Percentiles rank a stretch among this genome's conserved stretches.
Evolutionary conservation across 2,113 vertebrate species (phyloP).

Genomic region (Pedionomus torquatus): DNA sequence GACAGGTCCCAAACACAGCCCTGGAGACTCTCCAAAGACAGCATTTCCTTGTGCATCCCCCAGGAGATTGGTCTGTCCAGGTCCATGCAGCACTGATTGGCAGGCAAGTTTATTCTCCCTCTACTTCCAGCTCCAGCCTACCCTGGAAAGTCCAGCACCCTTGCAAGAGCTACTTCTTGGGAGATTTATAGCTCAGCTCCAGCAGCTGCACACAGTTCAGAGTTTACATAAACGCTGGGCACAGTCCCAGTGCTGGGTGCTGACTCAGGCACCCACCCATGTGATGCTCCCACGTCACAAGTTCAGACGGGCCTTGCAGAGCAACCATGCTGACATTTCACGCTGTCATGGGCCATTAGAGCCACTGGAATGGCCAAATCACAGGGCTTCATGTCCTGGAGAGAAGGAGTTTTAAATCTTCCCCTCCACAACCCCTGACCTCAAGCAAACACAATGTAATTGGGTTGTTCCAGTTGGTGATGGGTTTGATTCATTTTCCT

Average conservation of each 20-base stretch:
- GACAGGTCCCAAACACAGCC: not conserved
- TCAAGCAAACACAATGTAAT: not conserved
- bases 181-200: not conserved
- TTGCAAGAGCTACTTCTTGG: not conserved
- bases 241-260: not conserved
- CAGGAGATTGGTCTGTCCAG: fast-evolving
- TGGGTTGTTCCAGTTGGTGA: not conserved
- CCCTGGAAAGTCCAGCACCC: not conserved
- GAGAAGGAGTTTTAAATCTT: not conserved
- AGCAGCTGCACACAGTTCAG: not conserved
- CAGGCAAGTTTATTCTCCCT: not conserved
- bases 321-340: not conserved
- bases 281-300: not conserved
- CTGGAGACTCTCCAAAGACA: not conserved
- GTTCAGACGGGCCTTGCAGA: not conserved
- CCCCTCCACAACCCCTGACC: not conserved
- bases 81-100: fast-evolving
- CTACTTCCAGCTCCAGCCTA: not conserved
- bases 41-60: fast-evolving
- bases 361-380: not conserved
- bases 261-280: not conserved
- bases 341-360: fast-evolving
- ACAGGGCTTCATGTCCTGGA: not conserved
- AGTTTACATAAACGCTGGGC: not conserved
- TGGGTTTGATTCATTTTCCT: not conserved